phyloP scores from a whole-genome alignment of 1,140 invertebrate genomes.

The Halyomorpha halys region DNA sequence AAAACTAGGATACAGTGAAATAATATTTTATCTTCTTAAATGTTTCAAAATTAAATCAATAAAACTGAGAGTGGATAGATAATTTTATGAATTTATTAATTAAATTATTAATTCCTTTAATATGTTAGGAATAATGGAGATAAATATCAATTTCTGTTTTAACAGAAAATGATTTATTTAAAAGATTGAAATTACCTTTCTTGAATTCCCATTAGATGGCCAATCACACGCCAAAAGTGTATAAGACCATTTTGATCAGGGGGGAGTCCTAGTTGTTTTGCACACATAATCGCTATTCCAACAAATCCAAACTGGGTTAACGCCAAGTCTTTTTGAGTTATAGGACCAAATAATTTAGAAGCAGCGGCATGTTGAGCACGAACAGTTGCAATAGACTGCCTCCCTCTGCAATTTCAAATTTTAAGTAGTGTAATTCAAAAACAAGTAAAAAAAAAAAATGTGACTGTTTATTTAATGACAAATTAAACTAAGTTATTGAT shows the following conservation, averaged over 20 bases:
- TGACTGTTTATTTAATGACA: not conserved
- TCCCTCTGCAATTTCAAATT: conserved; percentile 29
- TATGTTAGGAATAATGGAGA: not conserved
- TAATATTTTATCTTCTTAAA: not conserved
- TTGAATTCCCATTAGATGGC: conserved; percentile 66
- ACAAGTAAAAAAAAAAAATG: not conserved
- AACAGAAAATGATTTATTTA: too few relatives aligned
- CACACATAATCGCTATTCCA: conserved; percentile 57
- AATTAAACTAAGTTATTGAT: too few relatives aligned
- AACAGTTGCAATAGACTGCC: conserved; percentile 53
- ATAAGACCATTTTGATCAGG: conserved; percentile 48
- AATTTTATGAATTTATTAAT: too few relatives aligned
- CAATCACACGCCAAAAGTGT: conserved; percentile 76
- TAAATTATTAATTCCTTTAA: too few relatives aligned
- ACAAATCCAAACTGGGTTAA: conserved; percentile 80
- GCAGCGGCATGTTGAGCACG: conserved; percentile 46
- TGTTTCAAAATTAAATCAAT: not conserved
- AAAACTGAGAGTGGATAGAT: not conserved
- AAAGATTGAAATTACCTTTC: conserved; percentile 45
- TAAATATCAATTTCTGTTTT: too few relatives aligned
- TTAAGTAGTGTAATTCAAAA: not conserved
- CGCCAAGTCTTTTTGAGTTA: conserved; percentile 66
- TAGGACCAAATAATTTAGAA: conserved; percentile 37
- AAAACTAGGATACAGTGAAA: too few relatives aligned
- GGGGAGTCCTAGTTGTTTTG: conserved; percentile 51